Evolutionary conservation across 2,888 invertebrate genomes (phyloP), one percentile per base, ranked within the genome.

Genomic region (Brachypterus glaber): DNA sequence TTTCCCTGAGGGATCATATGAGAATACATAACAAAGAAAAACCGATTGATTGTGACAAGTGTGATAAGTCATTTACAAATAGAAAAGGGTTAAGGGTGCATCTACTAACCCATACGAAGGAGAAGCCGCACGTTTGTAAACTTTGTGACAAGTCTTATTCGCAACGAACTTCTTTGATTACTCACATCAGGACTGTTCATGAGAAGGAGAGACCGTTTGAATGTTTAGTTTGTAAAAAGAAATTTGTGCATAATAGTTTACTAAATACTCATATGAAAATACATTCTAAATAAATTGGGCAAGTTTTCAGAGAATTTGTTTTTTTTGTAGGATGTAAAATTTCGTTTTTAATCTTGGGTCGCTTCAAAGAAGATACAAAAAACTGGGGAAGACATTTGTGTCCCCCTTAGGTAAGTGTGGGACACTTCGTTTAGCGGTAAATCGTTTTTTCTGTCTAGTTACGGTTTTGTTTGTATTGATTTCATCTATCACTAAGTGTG

Each of bases 131-230:
- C 25, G 53, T 61, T 0, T 73, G 73, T 44, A 55, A 59, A 5
- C 56, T 66, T 0, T 73, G 72, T 35, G 67, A 68, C 0, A 25
- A 32, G 9, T 16, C 17, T 8, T 32, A 11, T 15, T 4, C 17
- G 17, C 17, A 16, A 7, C 11, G 64, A 2, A 64, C 65, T 37
- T 67, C 67, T 42, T 51, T 70, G 9, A 53, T 63, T 5, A 62
- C 66, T 51, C 71, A 71, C 45, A 52, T 64, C 35, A 52, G 69
- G 7, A 9, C 27, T 5, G 63, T 65, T 4, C 71, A 71, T 41
- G 69, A 68, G 1, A 70, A 70, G 0, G 69, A 69, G 39, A 69
- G 68, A 31, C 70, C 70, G 1, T 70, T 67, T 53, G 69, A 69
- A 40, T 70, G 70, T 31, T 58, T 64, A 0, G 65, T 70, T 3